Conservation (phyloP, 2,113 vertebrate species). For the Chionomys nivalis region DNA sequence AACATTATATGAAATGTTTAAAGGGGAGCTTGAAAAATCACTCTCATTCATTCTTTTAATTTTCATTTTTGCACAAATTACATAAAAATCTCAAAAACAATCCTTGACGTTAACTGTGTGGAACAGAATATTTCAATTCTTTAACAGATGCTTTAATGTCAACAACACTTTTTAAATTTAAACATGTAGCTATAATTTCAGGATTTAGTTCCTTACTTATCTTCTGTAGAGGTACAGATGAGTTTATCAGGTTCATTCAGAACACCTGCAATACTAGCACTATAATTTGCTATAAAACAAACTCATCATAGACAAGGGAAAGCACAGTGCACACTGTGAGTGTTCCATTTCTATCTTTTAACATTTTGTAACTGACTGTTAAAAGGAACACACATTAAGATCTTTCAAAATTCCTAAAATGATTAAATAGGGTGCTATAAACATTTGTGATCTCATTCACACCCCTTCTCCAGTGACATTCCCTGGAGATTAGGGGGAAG, state of each 20-base stretch:
- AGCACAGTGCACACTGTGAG: neutral
- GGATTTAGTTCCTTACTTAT: conserved; percentile 9
- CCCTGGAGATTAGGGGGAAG: neutral
- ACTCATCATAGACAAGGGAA: conserved; percentile 1
- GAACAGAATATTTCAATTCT: neutral
- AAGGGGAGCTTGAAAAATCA: neutral
- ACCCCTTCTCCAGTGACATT: neutral
- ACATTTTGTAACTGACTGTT: neutral
- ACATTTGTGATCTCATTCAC: neutral
- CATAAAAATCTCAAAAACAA: conserved; percentile 34
- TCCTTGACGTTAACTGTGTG: neutral
- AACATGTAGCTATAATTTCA: neutral
- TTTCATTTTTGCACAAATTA: conserved; percentile 43
- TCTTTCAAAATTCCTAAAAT: neutral
- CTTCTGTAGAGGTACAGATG: neutral
- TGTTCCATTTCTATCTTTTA: neutral
- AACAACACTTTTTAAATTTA: neutral
- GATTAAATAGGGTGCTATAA: conserved; percentile 34
- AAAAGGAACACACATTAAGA: neutral
- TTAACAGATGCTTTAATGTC: neutral
- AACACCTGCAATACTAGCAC: neutral
- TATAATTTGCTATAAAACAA: conserved; percentile 20
- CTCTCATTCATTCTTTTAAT: neutral
- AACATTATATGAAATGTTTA: neutral
- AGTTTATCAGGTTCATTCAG: neutral